These are phyloP conservation scores for Heliconius ethilla DNA, from an alignment of 2,888 invertebrate species.

Conservation along the genomic window DNA sequence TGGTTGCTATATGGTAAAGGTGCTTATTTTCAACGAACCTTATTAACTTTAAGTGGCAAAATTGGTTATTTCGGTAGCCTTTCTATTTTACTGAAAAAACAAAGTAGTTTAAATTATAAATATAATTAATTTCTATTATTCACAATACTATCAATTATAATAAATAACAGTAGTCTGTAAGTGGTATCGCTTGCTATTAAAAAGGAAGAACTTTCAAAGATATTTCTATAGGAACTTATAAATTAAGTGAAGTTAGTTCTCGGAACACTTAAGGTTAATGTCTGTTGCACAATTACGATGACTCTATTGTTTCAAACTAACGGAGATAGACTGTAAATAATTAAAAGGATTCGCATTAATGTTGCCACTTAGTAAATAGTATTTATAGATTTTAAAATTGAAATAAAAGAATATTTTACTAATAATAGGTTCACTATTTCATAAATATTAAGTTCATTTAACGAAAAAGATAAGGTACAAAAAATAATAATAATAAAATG, in stretches of 20 bases:
- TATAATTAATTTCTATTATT: background rate
- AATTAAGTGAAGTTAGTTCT: constrained; percentile 22
- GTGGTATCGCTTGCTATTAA: constrained; percentile 1
- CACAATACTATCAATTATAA: background rate
- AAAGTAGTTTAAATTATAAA: background rate
- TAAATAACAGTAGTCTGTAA: background rate
- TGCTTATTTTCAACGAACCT: too few relatives aligned
- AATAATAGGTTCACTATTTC: too few relatives aligned
- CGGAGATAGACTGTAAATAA: constrained; percentile 2
- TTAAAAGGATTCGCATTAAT: background rate
- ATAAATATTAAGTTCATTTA: too few relatives aligned
- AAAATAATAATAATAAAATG: background rate
- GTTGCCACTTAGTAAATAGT: background rate
- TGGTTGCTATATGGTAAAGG: too few relatives aligned
- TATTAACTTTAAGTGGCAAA: too few relatives aligned
- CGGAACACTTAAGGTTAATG: constrained; percentile 27
- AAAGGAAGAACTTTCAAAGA: background rate
- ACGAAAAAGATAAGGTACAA: too few relatives aligned
- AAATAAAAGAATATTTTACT: too few relatives aligned
- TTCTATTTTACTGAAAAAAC: background rate
- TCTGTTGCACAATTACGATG: constrained; percentile 21
- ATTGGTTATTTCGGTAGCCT: background rate
- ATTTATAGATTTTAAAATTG: background rate
- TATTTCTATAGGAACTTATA: constrained; percentile 27
- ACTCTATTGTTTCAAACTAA: constrained; percentile 7